Conservation (phyloP, 2,113 vertebrate genomes). For the Lasiurus borealis region DNA sequence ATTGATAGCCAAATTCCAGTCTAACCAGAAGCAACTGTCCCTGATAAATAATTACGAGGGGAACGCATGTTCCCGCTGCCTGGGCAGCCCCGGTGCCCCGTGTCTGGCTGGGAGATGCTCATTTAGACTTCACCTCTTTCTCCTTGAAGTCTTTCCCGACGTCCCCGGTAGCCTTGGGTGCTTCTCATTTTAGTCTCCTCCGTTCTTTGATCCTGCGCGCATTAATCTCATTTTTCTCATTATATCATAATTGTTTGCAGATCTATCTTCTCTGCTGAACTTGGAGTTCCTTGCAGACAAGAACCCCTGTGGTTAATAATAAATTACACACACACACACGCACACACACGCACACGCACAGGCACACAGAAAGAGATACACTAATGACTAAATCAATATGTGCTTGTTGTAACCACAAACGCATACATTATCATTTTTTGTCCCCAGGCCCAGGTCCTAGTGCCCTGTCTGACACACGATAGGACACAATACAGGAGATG, state of each 20-base stretch:
- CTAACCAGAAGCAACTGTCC: conserved; percentile 11
- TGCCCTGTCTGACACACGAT: background rate
- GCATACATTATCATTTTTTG: background rate
- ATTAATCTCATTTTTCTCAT: conserved; percentile 62
- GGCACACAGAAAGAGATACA: background rate
- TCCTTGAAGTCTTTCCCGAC: conserved; percentile 58
- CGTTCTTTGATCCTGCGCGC: conserved; percentile 67
- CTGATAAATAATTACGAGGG: conserved; percentile 32
- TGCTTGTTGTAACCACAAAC: background rate
- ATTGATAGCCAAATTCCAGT: background rate
- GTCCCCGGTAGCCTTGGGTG: conserved; percentile 39
- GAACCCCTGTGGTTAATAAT: conserved; percentile 40
- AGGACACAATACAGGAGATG: background rate
- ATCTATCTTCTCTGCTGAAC: conserved; percentile 62
- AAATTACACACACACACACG: background rate
- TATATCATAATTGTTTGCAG: conserved; percentile 59
- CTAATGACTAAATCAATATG: background rate
- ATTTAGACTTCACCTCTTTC: background rate
- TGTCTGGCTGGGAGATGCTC: conserved; percentile 15
- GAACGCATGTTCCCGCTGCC: background rate
- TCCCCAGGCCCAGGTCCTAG: background rate
- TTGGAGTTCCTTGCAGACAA: conserved; percentile 55
- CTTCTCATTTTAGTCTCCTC: background rate
- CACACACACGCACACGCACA: background rate
- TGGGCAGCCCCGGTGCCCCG: background rate